Conservation (phyloP, 2,113 vertebrate genomes). For the Geothlypis trichas region DNA sequence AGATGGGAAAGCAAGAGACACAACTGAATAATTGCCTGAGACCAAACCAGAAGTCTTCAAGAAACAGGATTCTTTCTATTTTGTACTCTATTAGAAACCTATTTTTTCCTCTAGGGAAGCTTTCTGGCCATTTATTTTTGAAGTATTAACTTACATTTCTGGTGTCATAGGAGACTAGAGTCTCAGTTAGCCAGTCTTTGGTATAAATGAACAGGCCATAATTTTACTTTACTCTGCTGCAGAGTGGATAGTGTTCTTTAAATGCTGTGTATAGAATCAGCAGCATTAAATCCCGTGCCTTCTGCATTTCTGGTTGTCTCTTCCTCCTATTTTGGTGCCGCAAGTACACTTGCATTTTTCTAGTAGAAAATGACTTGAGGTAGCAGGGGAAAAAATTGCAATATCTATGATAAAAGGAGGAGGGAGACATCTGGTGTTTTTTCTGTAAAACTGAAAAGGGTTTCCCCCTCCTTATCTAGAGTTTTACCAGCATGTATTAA, state of each 20-base stretch:
- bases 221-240: not conserved
- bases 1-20: not conserved
- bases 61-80: not conserved
- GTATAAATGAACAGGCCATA: not conserved
- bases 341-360: not conserved
- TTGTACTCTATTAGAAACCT: not conserved
- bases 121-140: not conserved
- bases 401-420: not conserved
- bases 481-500: not conserved
- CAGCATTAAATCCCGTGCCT: not conserved
- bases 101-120: not conserved
- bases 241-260: not conserved
- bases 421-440: constrained; percentile 63
- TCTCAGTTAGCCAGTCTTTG: not conserved
- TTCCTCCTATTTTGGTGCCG: not conserved
- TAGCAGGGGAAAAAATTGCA: not conserved
- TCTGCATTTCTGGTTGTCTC: not conserved
- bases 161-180: not conserved
- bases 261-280: not conserved
- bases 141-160: not conserved
- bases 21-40: not conserved
- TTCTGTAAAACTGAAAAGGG: not conserved
- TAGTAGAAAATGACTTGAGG: not conserved
- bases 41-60: not conserved
- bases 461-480: not conserved